Conservation (phyloP, 2,888 invertebrate species). For the Phrixothrix hirtus region DNA sequence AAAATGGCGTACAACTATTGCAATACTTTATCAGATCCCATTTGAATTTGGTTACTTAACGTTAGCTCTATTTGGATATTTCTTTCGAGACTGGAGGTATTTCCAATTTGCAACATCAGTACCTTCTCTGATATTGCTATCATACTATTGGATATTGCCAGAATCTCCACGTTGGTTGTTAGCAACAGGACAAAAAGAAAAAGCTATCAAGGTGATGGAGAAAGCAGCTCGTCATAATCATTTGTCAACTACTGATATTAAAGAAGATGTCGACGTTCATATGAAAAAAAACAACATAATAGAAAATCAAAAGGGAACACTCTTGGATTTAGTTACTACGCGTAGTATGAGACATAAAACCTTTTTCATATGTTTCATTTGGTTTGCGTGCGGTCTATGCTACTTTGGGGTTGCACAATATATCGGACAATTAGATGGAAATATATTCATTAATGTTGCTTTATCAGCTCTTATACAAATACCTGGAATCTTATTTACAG, state of each 20-base stretch:
- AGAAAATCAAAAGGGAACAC: slow-evolving; percentile 47
- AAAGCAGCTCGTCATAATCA: slow-evolving; percentile 60
- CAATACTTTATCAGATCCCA: slow-evolving; percentile 63
- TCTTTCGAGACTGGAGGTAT: slow-evolving; percentile 61
- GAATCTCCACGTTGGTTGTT: slow-evolving; percentile 79
- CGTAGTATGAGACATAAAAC: slow-evolving; percentile 72
- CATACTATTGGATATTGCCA: too few relatives aligned
- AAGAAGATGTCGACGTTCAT: too few relatives aligned
- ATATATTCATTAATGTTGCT: slow-evolving; percentile 82
- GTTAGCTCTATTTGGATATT: slow-evolving; percentile 60
- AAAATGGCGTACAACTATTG: slow-evolving; percentile 61
- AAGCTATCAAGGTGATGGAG: too few relatives aligned
- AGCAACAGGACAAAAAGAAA: slow-evolving; percentile 65
- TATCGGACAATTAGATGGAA: slow-evolving; percentile 76
- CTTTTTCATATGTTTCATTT: slow-evolving; percentile 73
- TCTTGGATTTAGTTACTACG: slow-evolving; percentile 70
- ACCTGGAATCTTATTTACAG: slow-evolving; percentile 61
- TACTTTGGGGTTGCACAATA: slow-evolving; percentile 88
- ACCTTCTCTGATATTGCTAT: slow-evolving; percentile 63
- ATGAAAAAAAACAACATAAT: too few relatives aligned
- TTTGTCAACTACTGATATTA: too few relatives aligned
- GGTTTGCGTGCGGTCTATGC: slow-evolving; percentile 83
- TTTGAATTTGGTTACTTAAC: slow-evolving; percentile 62
- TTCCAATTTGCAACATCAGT: slow-evolving; percentile 62
- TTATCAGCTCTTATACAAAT: slow-evolving; percentile 74